Base-by-base conservation (phyloP, 2,113 vertebrate genomes). In the Ellobius talpinus region DNA sequence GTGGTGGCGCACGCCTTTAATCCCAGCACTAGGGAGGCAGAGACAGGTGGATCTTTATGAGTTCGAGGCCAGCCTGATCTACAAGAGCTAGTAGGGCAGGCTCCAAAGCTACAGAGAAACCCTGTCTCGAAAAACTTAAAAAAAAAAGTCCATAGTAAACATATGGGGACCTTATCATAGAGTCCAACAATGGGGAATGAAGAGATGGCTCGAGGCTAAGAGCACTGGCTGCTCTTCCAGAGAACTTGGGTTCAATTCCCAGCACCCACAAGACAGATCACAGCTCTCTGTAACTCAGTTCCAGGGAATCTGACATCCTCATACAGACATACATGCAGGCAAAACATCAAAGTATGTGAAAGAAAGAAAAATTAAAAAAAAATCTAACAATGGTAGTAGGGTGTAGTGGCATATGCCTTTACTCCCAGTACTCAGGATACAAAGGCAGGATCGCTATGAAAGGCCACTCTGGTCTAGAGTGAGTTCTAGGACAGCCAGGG, bases 161-260 rank as follows among this genome's bases (percentile, higher is more conserved):
- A 93, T 16, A 91, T 29, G 72, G 23, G 89, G 65, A 14, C 63
- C 55, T 82, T 89, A 93, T 91, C 82, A 76, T 39, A 90, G 68
- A 96, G 73, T n/a, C 1, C 66, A 68, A 68, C 66, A 68, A 36
- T 36, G 12, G 1, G 31, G 66, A 13, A 31, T 36, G 14, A 13
- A 36, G 31, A 68, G 31, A 36, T 36, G 31, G 66, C 31, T 68
- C 66, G 13, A 16, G n/a, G n/a, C n/a, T n/a, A n/a, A n/a, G n/a
- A n/a, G n/a, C n/a, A n/a, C n/a, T n/a, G 9, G 66, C 33, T 66
- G 65, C 3, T 66, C 65, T 31, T 66, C 65, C 65, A 66, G 65
- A 68, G 66, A 31, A 16, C 66, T 36, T 33, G 33, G 31, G 66
- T 68, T 16, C 66, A 68, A 12, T 68, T 68, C 31, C 66, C 66